phyloP scores from a whole-genome alignment of 2,888 invertebrate genomes.

The Euplexia lucipara region DNA sequence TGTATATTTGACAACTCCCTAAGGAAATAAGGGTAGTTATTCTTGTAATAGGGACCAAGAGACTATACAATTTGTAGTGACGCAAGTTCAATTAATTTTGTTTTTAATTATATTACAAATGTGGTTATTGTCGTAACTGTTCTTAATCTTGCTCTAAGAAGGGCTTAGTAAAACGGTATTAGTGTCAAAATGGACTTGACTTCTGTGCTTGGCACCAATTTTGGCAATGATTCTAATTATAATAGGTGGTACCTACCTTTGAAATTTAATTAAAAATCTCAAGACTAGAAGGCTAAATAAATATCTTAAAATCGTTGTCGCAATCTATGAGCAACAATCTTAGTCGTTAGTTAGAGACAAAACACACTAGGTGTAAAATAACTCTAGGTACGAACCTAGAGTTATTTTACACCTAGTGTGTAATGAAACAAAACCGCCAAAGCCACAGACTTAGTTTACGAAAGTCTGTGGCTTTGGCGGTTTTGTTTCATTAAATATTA shows the following conservation, averaged over 20 bases:
- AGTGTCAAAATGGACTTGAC: constrained; percentile 6
- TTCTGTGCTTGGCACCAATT: constrained; percentile 2
- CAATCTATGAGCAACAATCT: no score
- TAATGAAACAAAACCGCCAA: no score
- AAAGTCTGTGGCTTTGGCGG: no score
- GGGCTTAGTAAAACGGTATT: constrained; percentile 10
- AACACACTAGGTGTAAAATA: no score
- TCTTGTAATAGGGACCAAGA: constrained; percentile 2
- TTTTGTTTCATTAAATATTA: no score
- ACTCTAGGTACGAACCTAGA: no score
- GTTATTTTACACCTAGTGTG: no score
- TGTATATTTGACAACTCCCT: background rate
- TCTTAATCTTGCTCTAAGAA: constrained; percentile 18
- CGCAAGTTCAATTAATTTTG: constrained; percentile 6
- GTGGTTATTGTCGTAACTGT: constrained; percentile 6
- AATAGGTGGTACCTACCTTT: background rate
- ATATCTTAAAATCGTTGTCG: no score
- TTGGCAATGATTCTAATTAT: background rate
- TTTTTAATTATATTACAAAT: constrained; percentile 1
- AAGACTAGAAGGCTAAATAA: no score
- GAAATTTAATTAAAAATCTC: no score
- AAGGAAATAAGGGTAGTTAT: constrained; percentile 4
- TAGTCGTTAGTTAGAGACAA: no score
- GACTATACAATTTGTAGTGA: background rate
- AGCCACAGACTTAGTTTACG: no score